Evolutionary conservation across 2,888 invertebrate genomes (phyloP).

Genomic region (Pseudeuparius sepicola): DNA sequence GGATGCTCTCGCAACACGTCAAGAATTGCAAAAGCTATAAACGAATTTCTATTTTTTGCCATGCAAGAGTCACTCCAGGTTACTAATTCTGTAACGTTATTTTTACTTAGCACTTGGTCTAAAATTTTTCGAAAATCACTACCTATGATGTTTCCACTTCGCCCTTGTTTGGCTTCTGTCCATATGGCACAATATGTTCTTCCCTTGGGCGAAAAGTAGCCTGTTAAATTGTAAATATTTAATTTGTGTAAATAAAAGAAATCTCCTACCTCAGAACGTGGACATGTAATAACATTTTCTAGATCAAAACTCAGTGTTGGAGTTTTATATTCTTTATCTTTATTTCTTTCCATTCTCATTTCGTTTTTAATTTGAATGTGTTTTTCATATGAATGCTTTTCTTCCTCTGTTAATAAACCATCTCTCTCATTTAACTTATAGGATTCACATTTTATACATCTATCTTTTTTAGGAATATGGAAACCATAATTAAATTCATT

Average conservation of each 20-base stretch:
- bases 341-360: constrained; percentile 13
- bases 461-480: constrained; percentile 17
- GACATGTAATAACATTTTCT: constrained; percentile 22
- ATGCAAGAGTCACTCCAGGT: constrained; percentile 17
- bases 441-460: constrained; percentile 14
- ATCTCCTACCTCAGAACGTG: constrained; percentile 15
- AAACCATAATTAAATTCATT: constrained; percentile 21
- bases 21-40: constrained; percentile 7
- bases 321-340: constrained; percentile 13
- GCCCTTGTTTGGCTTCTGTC: constrained; percentile 17
- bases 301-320: constrained; percentile 13
- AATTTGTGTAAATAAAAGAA: constrained; percentile 19
- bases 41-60: constrained; percentile 8
- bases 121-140: constrained; percentile 21
- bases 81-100: constrained; percentile 20
- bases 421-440: constrained; percentile 14
- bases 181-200: constrained; percentile 20
- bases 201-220: constrained; percentile 18
- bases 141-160: constrained; percentile 20
- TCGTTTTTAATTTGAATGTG: constrained; percentile 13
- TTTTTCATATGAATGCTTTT: constrained; percentile 12
- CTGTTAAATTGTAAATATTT: constrained; percentile 20
- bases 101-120: constrained; percentile 16
- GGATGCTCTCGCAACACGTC: background rate
- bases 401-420: constrained; percentile 9